Evolutionary conservation across 2,888 invertebrate species (phyloP), one percentile per base, ranked within the genome.

Genomic region (Boloria selene): DNA sequence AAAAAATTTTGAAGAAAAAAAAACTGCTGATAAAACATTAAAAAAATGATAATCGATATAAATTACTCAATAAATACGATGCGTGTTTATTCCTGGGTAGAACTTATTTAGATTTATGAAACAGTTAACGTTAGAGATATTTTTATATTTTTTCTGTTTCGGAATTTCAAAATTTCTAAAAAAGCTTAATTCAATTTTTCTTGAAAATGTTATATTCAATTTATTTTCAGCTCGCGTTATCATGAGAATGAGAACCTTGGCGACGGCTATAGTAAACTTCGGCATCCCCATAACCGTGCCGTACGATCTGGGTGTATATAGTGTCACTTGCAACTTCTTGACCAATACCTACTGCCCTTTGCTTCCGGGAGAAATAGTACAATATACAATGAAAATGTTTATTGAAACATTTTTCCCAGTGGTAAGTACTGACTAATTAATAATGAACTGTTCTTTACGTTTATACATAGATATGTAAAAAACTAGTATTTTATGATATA

Each of bases 341-440:
- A 75, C 70, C 3, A 83, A 85, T 73, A 72, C 80, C 31, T 79
- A 77, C 72, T 86, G 83, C 59, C 82, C 82, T 0, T 50, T 83
- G 1, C 38, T 74, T n/a, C 64, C 72, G 31, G 79, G 69, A 0
- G 79, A 82, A 55, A 63, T 82, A 0, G 44, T 81, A 5, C 47
- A 68, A 7, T 81, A 81, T 66, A 75, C 74, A 0, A 70, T 85
- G 0, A 73, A 53, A 5, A 77, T 85, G 79, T 74, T 60, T 51
- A 82, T 85, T 7, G 76, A 80, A 38, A 4, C 65, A 0, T 64
- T 69, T n/a, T 78, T 83, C 66, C 74, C 76, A 13, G 73, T 70
- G 67, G 85, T 85, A 67, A 80, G 80, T 77, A 51, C 22, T 22
- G 22, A 22, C 3, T 22, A 22, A 3, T 22, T 22, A 22, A 22